A percentile compares a stretch with the other conserved stretches of the same genome.
These are phyloP conservation scores for Xestia xanthographa DNA, from an alignment of 2,888 invertebrate species.

Conservation along the genomic window DNA sequence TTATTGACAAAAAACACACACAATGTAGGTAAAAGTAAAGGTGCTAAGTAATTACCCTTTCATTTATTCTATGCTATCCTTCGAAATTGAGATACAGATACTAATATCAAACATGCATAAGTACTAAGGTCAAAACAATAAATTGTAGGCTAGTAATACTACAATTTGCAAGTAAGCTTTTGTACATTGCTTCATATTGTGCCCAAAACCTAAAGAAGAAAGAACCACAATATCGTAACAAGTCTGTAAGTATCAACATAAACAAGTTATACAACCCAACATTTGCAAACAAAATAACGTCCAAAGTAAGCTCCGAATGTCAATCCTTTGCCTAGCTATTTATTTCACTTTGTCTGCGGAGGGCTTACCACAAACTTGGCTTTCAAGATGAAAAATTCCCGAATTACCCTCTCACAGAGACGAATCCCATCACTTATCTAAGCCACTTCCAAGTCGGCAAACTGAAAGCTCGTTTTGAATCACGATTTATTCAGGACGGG, in stretches of 20 bases:
- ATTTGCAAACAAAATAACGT: constrained; percentile 34
- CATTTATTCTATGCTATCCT: neutral
- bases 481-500: constrained; percentile 48
- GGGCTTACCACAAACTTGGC: constrained; percentile 52
- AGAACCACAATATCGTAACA: neutral
- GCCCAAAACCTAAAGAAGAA: neutral
- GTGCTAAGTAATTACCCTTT: neutral
- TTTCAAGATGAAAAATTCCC: constrained; percentile 55
- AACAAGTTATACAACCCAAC: constrained; percentile 30
- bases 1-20: neutral
- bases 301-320: constrained; percentile 20
- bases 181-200: neutral
- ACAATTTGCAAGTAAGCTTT: too few species aligned
- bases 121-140: neutral
- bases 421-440: constrained; percentile 61
- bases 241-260: neutral
- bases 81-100: neutral
- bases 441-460: constrained; percentile 59
- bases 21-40: neutral
- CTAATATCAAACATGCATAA: neutral
- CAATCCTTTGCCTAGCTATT: constrained; percentile 53
- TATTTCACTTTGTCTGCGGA: constrained; percentile 56
- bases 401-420: constrained; percentile 56
- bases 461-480: constrained; percentile 62
- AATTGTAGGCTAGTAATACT: neutral